These are phyloP conservation scores for Dendrolimus punctatus DNA, from an alignment of 1,140 invertebrate genomes.

Conservation along the genomic window DNA sequence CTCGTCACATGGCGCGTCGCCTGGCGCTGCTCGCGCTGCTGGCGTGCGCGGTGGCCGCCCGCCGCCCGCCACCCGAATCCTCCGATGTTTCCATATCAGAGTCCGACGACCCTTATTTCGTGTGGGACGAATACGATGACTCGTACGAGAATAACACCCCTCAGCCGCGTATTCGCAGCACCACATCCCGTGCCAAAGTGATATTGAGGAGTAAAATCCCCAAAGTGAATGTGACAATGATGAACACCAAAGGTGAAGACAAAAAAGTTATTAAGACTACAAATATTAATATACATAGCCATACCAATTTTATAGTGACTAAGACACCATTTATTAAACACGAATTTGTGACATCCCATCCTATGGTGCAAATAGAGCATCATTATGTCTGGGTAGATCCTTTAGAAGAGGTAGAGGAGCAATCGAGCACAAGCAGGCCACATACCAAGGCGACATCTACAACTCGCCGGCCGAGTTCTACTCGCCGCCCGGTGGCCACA, in stretches of 20 bases:
- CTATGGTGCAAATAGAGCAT: slow-evolving; percentile 26
- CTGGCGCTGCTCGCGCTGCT: slow-evolving; percentile 61
- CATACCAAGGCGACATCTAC: slow-evolving; percentile 10
- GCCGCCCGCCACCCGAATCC: slow-evolving; percentile 23
- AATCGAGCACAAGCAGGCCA: slow-evolving; percentile 18
- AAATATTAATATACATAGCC: slow-evolving; percentile 54
- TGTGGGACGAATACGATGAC: slow-evolving; percentile 54
- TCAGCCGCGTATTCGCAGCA: slow-evolving; percentile 17
- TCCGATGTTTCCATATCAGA: slow-evolving; percentile 33
- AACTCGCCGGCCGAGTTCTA: slow-evolving; percentile 8
- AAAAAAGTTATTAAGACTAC: slow-evolving; percentile 56
- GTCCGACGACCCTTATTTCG: slow-evolving; percentile 35
- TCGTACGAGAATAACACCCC: slow-evolving; percentile 28
- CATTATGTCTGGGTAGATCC: slow-evolving; percentile 33
- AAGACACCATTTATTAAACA: slow-evolving; percentile 28
- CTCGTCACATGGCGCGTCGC: slow-evolving; percentile 63
- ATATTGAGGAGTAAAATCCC: slow-evolving; percentile 37
- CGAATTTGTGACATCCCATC: slow-evolving; percentile 14
- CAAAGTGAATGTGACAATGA: slow-evolving; percentile 42
- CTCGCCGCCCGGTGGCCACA: slow-evolving; percentile 11
- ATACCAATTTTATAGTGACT: slow-evolving; percentile 59
- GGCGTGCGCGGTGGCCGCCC: slow-evolving; percentile 38
- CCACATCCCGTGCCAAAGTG: slow-evolving; percentile 49
- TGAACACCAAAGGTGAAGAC: slow-evolving; percentile 38
- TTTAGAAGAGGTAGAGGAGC: slow-evolving; percentile 8